These are phyloP conservation scores for Cassiopea xamachana DNA, from an alignment of 30 jellyfish, hydroid and myxozoan species.

Conservation along the genomic window DNA sequence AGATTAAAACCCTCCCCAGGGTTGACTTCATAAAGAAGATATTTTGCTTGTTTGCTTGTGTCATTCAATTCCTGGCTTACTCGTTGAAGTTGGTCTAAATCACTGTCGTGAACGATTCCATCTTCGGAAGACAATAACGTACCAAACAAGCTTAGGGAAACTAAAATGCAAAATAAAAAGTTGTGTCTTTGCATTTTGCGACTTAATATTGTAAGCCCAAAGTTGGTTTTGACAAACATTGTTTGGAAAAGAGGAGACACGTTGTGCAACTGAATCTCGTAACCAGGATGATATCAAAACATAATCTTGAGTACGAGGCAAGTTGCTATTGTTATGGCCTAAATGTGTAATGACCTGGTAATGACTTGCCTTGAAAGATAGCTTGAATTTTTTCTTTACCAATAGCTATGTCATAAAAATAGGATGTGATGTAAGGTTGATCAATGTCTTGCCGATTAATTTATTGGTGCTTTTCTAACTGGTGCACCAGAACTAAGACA, in stretches of 20 bases:
- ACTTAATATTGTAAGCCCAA: not conserved
- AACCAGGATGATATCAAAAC: conserved; percentile 4
- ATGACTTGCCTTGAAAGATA: too few relatives aligned
- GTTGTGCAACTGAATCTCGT: conserved; percentile 9
- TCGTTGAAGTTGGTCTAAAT: not conserved
- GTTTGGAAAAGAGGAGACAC: not conserved
- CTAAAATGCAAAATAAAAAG: not conserved
- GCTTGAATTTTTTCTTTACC: too few relatives aligned
- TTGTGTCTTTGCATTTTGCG: not conserved
- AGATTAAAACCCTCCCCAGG: conserved; percentile 98
- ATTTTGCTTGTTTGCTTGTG: conserved; percentile 47
- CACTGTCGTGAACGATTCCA: not conserved
- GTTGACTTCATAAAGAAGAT: conserved; percentile 85
- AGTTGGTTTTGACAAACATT: too few relatives aligned
- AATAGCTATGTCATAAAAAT: too few relatives aligned
- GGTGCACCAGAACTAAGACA: too few relatives aligned
- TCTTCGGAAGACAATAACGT: not conserved
- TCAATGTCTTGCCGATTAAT: too few relatives aligned
- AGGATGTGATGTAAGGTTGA: too few relatives aligned
- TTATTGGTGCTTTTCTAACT: too few relatives aligned
- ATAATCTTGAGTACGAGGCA: not conserved
- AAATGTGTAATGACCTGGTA: not conserved
- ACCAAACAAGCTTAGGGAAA: not conserved
- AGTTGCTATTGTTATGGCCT: conserved; percentile 42
- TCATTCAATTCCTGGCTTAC: conserved; percentile 20